Evolutionary conservation across 2,888 invertebrate species (phyloP).

Genomic region (Himalopsyche kuldschensis): DNA sequence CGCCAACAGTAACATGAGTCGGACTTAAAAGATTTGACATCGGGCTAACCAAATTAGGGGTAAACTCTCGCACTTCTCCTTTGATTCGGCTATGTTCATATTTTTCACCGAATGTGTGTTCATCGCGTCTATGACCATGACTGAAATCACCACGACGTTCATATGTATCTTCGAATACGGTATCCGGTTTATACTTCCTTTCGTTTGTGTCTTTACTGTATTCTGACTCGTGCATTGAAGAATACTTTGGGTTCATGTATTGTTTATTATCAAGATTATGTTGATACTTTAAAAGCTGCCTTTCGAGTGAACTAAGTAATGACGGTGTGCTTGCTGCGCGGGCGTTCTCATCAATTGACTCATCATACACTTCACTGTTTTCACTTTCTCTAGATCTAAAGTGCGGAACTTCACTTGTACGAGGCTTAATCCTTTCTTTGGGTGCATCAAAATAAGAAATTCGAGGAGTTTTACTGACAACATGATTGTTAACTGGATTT

Average conservation of each 20-base stretch:
- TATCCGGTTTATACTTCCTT: background rate
- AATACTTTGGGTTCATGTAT: background rate
- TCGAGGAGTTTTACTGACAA: background rate
- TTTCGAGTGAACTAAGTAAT: background rate
- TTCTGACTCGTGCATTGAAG: background rate
- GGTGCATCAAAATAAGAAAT: background rate
- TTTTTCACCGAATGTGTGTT: background rate
- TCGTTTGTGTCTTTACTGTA: background rate
- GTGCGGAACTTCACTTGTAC: background rate
- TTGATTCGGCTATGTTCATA: background rate
- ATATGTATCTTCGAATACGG: background rate
- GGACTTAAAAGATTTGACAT: background rate
- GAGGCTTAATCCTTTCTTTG: background rate
- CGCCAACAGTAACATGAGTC: conserved; percentile 47
- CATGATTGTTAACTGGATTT: background rate
- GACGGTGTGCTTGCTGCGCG: background rate
- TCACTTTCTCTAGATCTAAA: background rate
- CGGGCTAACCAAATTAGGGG: background rate
- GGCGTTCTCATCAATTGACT: background rate
- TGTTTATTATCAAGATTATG: background rate
- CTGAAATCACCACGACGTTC: background rate
- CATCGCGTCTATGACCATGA: background rate
- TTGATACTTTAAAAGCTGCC: background rate
- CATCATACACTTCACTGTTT: background rate
- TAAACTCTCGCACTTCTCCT: background rate